Conservation (phyloP, 2,888 invertebrate species). For the Lepidocyrtoides sp. region DNA sequence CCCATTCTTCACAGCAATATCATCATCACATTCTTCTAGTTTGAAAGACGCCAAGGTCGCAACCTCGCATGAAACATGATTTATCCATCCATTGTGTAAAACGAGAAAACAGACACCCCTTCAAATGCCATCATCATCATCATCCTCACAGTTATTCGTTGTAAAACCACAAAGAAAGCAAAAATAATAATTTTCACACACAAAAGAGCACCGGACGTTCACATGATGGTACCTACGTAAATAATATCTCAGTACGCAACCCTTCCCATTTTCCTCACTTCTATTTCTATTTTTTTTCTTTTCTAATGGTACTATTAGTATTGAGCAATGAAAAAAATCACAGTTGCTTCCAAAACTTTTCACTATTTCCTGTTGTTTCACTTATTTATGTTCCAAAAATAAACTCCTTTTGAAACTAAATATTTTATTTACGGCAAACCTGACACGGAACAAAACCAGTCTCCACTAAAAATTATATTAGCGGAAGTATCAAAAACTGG, state of each 20-base stretch:
- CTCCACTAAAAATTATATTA: too few species aligned
- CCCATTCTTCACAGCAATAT: neutral
- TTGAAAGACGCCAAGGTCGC: neutral
- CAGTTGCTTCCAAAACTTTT: neutral
- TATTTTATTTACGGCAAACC: too few species aligned
- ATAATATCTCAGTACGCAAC: neutral
- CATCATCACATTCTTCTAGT: too few species aligned
- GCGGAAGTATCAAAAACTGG: neutral
- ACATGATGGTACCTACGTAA: neutral
- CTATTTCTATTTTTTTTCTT: too few species aligned
- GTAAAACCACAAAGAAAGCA: neutral
- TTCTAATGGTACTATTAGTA: too few species aligned
- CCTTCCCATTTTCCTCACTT: too few species aligned
- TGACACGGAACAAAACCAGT: too few species aligned
- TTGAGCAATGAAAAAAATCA: too few species aligned
- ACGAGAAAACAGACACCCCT: too few species aligned
- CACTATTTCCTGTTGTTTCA: neutral
- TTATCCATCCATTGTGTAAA: neutral
- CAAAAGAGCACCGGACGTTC: conserved; percentile 10
- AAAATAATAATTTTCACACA: neutral
- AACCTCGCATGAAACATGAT: neutral
- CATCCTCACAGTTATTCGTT: too few species aligned
- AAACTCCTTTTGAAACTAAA: neutral
- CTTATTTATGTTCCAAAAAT: neutral
- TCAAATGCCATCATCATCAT: too few species aligned